Evolutionary conservation across 2,888 invertebrate genomes (phyloP).

Genomic region (Sycophila texana): DNA sequence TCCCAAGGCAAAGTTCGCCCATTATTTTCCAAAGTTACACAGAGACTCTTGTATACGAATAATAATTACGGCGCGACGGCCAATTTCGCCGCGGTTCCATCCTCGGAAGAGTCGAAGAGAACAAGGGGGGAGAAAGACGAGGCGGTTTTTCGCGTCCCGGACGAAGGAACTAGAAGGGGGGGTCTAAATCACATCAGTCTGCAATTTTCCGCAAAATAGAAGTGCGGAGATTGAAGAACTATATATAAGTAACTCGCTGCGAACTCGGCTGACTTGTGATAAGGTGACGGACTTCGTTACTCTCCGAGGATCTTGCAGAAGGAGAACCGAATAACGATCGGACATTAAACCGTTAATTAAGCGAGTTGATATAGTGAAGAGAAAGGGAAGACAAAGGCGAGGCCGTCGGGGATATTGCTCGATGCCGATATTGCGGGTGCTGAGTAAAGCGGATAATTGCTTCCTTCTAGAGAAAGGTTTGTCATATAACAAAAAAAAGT

Average conservation of each 20-base stretch:
- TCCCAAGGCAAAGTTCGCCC: conserved; percentile 2
- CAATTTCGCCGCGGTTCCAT: not conserved
- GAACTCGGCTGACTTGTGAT: conserved; percentile 10
- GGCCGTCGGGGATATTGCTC: no score
- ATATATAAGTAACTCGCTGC: conserved; percentile 15
- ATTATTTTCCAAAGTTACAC: conserved; percentile 12
- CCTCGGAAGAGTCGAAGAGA: not conserved
- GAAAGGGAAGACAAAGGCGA: not conserved
- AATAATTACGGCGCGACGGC: conserved; percentile 6
- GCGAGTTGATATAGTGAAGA: conserved; percentile 12
- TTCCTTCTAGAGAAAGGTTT: no score
- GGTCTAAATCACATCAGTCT: conserved; percentile 38
- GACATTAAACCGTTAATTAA: conserved; percentile 43
- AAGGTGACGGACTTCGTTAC: conserved; percentile 12
- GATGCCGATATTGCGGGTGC: no score
- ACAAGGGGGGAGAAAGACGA: no score
- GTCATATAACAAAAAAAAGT: no score
- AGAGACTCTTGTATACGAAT: conserved; percentile 1
- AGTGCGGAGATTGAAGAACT: conserved; percentile 41
- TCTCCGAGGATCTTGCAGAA: not conserved
- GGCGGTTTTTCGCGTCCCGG: not conserved
- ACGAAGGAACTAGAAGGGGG: not conserved
- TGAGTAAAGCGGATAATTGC: no score
- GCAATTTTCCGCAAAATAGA: conserved; percentile 41
- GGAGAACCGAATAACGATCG: not conserved